These are phyloP conservation scores for Mercenaria mercenaria DNA, from an alignment of 1,140 invertebrate species.

Conservation along the genomic window DNA sequence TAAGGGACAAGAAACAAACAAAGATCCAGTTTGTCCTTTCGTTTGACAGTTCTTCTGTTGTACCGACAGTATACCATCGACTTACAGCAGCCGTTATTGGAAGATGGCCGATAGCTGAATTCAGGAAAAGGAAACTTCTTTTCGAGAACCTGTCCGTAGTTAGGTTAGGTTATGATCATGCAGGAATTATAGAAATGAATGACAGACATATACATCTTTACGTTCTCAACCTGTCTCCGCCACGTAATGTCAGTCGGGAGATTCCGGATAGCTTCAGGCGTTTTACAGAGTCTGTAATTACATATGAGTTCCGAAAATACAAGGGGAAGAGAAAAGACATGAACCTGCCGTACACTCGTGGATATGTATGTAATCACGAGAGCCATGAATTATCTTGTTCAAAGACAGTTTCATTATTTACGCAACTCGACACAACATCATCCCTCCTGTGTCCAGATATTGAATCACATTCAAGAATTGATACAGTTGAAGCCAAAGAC, in stretches of 20 bases:
- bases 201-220: neutral
- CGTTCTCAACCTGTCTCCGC: neutral
- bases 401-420: too few relatives aligned
- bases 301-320: neutral
- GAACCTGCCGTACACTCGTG: neutral
- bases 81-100: neutral
- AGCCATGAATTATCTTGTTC: too few relatives aligned
- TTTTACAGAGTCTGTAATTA: neutral
- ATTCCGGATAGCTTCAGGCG: neutral
- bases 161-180: neutral
- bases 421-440: neutral
- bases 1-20: neutral
- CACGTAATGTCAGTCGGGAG: neutral
- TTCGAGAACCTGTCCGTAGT: neutral
- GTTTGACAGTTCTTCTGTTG: neutral
- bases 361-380: neutral
- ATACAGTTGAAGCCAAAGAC: neutral
- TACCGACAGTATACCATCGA: neutral
- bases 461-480: neutral
- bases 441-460: neutral
- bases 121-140: neutral
- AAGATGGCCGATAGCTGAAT: neutral
- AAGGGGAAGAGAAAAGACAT: neutral
- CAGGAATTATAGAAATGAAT: neutral
- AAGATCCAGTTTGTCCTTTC: neutral